phyloP scores from a whole-genome alignment of 1,140 invertebrate species.

The Globodera rostochiensis region DNA sequence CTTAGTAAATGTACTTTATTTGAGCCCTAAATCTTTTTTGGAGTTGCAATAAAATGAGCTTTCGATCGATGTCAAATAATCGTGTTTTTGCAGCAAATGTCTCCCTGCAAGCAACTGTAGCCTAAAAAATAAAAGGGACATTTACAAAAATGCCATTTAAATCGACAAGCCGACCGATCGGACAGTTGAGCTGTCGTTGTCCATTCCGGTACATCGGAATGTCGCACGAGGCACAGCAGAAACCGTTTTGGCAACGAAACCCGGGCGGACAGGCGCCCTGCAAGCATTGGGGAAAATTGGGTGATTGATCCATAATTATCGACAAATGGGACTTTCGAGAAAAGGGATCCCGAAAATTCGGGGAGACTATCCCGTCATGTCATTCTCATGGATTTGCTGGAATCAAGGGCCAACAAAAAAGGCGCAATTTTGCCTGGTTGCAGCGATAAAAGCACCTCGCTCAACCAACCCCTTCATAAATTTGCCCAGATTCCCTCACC shows the following conservation, averaged over 20 bases:
- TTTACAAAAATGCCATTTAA: neutral
- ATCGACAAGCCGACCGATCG: constrained; percentile 6
- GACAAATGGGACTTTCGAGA: no score
- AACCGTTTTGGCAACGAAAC: constrained; percentile 52
- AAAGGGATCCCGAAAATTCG: no score
- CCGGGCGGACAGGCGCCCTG: constrained; percentile 46
- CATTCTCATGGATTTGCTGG: no score
- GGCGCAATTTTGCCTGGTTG: constrained; percentile 31
- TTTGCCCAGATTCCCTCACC: neutral
- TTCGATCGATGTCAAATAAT: neutral
- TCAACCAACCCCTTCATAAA: neutral
- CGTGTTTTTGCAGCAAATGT: constrained; percentile 35
- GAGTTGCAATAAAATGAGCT: no score
- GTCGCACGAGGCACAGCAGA: constrained; percentile 48
- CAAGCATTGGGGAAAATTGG: no score
- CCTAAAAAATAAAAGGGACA: neutral
- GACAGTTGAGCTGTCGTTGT: constrained; percentile 18
- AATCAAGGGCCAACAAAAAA: neutral
- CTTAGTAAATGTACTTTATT: no score
- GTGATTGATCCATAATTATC: no score
- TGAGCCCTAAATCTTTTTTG: no score
- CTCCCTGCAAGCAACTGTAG: constrained; percentile 25
- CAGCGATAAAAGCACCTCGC: constrained; percentile 12
- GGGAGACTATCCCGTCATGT: no score
- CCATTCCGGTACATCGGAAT: constrained; percentile 11